phyloP scores from a whole-genome alignment of 2,113 vertebrate species.

The Ciconia maguari region DNA sequence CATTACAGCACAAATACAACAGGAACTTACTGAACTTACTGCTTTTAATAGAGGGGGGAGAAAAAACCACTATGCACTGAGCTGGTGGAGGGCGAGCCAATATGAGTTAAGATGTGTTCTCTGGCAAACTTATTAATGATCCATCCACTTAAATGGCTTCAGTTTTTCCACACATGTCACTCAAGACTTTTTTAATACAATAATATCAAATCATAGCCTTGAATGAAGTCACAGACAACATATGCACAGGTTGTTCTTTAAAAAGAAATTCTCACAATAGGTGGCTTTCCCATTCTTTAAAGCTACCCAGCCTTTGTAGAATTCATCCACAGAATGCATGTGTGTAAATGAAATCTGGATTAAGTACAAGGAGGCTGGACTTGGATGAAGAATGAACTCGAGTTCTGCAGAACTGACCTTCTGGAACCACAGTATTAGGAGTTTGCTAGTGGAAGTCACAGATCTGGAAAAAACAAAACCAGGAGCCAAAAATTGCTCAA shows the following conservation, averaged over 20 bases:
- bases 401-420: constrained; percentile 13
- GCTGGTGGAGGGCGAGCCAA: background rate
- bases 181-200: background rate
- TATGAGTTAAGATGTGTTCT: background rate
- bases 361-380: background rate
- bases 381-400: background rate
- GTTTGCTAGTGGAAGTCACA: background rate
- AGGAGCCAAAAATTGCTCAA: constrained; percentile 8
- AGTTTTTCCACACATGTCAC: background rate
- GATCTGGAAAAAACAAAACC: constrained; percentile 24
- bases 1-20: background rate
- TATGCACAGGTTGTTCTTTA: background rate
- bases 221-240: background rate
- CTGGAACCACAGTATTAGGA: background rate
- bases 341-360: background rate
- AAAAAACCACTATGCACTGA: background rate
- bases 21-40: background rate
- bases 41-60: background rate
- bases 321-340: background rate
- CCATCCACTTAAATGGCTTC: background rate
- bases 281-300: background rate
- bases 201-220: background rate
- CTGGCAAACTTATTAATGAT: background rate
- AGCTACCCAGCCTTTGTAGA: background rate
- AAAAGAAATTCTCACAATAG: background rate